phyloP scores from a whole-genome alignment of 2,888 invertebrate species.

The Temnothorax ravouxi region DNA sequence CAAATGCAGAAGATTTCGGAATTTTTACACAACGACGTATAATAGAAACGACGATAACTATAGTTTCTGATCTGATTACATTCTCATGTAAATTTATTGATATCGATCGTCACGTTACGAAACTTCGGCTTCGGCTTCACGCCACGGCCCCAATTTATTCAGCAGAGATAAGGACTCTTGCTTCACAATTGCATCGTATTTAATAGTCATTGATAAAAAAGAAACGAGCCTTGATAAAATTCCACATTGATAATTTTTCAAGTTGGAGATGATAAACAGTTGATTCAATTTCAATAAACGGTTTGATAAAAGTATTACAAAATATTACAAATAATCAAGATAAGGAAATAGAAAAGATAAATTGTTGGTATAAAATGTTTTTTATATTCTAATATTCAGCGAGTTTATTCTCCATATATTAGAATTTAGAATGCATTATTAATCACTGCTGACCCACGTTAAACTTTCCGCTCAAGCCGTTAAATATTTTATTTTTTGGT shows the following conservation, averaged over 20 bases:
- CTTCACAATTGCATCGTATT: neutral
- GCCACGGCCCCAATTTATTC: neutral
- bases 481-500: too few species aligned
- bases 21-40: neutral
- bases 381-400: neutral
- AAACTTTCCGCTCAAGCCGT: too few species aligned
- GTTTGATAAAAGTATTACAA: neutral
- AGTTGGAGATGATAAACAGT: neutral
- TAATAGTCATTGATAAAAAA: neutral
- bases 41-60: neutral
- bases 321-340: neutral
- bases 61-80: conserved; percentile 8
- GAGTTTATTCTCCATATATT: neutral
- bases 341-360: neutral
- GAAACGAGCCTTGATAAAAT: neutral
- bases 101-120: neutral
- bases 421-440: neutral
- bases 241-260: neutral
- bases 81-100: neutral
- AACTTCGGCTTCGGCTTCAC: neutral
- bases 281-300: neutral
- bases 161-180: neutral
- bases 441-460: too few species aligned
- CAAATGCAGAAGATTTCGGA: neutral
- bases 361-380: neutral